Conservation (phyloP, 2,113 vertebrate genomes). For the Rhabdornis inornatus region DNA sequence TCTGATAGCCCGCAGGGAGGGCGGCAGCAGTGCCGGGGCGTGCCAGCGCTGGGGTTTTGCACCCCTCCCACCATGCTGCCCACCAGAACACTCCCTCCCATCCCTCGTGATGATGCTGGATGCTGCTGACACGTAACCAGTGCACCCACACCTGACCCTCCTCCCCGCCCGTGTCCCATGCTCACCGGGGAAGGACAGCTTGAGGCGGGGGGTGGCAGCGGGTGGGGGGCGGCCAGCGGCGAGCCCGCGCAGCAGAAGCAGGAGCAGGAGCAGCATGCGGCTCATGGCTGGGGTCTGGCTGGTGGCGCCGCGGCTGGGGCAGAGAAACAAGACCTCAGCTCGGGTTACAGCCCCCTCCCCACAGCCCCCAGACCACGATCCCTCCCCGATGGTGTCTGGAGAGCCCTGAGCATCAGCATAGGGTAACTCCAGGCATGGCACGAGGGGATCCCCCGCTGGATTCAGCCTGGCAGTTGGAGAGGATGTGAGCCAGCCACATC, state of each 20-base stretch:
- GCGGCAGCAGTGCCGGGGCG: accelerated
- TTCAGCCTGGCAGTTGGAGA: accelerated
- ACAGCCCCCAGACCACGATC: neutral
- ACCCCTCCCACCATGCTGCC: neutral
- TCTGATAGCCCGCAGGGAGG: accelerated
- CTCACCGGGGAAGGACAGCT: conserved; percentile 40
- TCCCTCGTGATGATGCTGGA: neutral
- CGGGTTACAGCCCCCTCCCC: conserved; percentile 31
- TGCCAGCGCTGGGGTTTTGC: neutral
- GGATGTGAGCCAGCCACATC: neutral
- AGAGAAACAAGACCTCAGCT: conserved; percentile 38
- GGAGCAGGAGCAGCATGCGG: neutral
- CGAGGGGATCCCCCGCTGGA: neutral
- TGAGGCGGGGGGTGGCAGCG: conserved; percentile 29
- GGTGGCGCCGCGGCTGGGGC: neutral
- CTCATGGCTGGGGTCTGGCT: conserved; percentile 20
- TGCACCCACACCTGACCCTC: accelerated
- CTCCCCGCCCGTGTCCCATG: neutral
- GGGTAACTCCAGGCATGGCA: accelerated
- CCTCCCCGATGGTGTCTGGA: neutral
- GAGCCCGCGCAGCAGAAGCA: neutral
- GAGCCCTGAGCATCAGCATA: accelerated
- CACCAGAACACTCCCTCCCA: accelerated
- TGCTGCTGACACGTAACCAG: neutral
- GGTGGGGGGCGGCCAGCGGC: neutral